Base-by-base conservation (phyloP, 2,888 invertebrate species). In the Mantis religiosa region DNA sequence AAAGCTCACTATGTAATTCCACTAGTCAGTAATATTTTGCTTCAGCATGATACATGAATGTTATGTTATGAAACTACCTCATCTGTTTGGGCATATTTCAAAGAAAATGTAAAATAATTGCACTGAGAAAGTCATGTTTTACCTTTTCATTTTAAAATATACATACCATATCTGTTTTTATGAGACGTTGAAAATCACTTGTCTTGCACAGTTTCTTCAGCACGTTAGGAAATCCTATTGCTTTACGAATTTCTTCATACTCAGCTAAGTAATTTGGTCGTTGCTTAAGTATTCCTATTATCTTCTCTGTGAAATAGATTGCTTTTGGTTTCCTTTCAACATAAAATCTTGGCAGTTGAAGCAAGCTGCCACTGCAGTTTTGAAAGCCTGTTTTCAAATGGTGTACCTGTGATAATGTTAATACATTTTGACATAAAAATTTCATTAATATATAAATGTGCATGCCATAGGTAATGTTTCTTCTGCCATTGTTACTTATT, bases 321-420 rank as follows among this genome's bases (percentile, higher is more conserved):
- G 94, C 93, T 91, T 94, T 94, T 15, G 95, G 94, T 91, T 95
- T 95, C 30, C 94, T 93, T 90, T 94, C 94, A 1, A 93, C 93
- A 91, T 94, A 96, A 92, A 96, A 97, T 87, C 95, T 93, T 2
- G 95, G 94, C 87, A 97, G 92, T 91, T 95, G 96, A n/a, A 96
- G 91, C 84, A 96, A 92, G 89, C 94, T 94, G 0, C 94, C 94
- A 81, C 92, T 93, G 86, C 93, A 92, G 82, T 94, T 93, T 83
- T 93, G 93, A 1, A 92, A 92, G 0, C 92, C 91, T 28, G 93
- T 93, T 91, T 94, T 94, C 90, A 95, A 94, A 91, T 94, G 94
- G 91, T 90, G 90, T 95, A 95, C 34, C 93, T 91, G 90, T 83
- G 54, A 54, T 34, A 6, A 6, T 12, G 41, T 41, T 41, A 41